Base-by-base conservation (phyloP, 2,113 vertebrate species). In the Forbesichthys agassizii region DNA sequence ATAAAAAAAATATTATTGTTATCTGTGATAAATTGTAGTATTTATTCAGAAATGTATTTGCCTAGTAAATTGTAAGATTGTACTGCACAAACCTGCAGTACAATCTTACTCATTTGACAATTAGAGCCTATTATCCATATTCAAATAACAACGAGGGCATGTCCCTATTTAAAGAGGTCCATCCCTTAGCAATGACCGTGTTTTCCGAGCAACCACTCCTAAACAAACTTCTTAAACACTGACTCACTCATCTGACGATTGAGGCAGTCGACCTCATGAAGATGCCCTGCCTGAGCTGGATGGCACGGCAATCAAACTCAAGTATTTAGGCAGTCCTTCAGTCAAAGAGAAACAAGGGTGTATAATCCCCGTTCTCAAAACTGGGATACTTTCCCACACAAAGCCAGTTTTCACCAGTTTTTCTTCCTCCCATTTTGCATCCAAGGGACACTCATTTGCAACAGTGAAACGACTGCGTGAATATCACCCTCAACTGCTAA, bases 131-230 rank as follows among this genome's bases (percentile, higher is more conserved):
- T 64, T 70, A 73, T 61, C 68, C 36, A 20, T 51, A 72, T 72
- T 60, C 67, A 69, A 66, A 64, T 70, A 73, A n/a, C 51, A 70
- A 75, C 20, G 9, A 48, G 78, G 86, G 88, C 73, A 75, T 87
- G 84, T 76, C 84, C 48, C 66, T 56, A 56, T 64, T 63, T 48
- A 77, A 79, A 64, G 58, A 79, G 48, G 57, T 78, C 79, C 51
- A 75, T 77, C 80, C 75, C 74, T 71, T 75, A 83, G 80, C 76
- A 63, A 51, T 70, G 20, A 75, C 62, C 85, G 87, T 90, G 90
- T 91, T 91, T 89, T 86, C 90, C 85, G 91, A 88, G 80, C 88
- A 88, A 92, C 90, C 85, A 74, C 75, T 83, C 75, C 82, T 81
- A 90, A 90, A 90, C 83, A 90, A 88, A 89, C 80, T 71, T 61